These are phyloP conservation scores for Opisthograptis luteolata DNA, from an alignment of 2,888 invertebrate genomes.

Conservation along the genomic window DNA sequence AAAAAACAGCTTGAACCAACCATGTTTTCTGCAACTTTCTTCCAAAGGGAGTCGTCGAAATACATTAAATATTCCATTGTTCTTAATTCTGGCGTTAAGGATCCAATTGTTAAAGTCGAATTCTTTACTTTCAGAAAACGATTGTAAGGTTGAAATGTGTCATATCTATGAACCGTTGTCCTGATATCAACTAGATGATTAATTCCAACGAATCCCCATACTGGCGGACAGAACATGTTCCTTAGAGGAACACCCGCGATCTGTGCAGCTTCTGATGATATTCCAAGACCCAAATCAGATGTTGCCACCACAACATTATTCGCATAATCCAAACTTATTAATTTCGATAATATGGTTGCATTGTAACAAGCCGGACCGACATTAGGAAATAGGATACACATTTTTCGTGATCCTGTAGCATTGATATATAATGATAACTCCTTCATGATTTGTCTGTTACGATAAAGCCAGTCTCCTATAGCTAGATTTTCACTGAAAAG, in stretches of 20 bases:
- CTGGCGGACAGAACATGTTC: slow-evolving; percentile 84
- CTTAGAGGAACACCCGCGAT: slow-evolving; percentile 71
- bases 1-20: slow-evolving; percentile 44
- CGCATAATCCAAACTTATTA: slow-evolving; percentile 62
- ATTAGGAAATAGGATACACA: slow-evolving; percentile 82
- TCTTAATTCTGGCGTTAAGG: slow-evolving; percentile 77
- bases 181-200: slow-evolving; percentile 82
- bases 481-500: slow-evolving; percentile 54
- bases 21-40: slow-evolving; percentile 59
- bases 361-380: slow-evolving; percentile 84
- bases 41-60: slow-evolving; percentile 68
- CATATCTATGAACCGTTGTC: slow-evolving; percentile 80
- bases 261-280: slow-evolving; percentile 67
- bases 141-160: slow-evolving; percentile 77
- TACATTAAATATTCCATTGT: slow-evolving; percentile 79
- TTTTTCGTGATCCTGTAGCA: slow-evolving; percentile 67
- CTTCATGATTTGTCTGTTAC: slow-evolving; percentile 64
- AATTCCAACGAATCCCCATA: slow-evolving; percentile 86
- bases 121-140: slow-evolving; percentile 76
- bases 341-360: slow-evolving; percentile 76
- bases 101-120: slow-evolving; percentile 80
- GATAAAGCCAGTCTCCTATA: slow-evolving; percentile 68
- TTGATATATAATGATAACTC: slow-evolving; percentile 78
- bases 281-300: slow-evolving; percentile 81
- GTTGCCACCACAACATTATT: slow-evolving; percentile 84